A percentile compares a stretch with the other conserved stretches of the same genome.
Conservation (phyloP, 2,888 invertebrate species). For the Xestobium rufovillosum region DNA sequence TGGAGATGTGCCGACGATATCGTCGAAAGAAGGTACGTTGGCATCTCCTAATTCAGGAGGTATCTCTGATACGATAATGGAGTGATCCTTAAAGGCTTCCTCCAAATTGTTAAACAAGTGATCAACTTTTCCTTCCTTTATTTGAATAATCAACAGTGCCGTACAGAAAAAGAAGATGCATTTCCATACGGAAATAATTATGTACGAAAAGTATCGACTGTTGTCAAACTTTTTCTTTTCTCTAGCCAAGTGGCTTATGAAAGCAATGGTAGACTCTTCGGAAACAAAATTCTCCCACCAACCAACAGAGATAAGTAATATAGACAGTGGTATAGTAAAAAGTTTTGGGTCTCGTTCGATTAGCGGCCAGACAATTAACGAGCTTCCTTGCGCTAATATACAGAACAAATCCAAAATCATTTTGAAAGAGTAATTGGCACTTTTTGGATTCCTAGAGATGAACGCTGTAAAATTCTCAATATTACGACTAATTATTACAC, state of each 20-base stretch:
- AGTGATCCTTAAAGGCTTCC: constrained; percentile 47
- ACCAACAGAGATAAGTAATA: constrained; percentile 62
- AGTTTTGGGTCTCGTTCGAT: constrained; percentile 45
- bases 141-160: constrained; percentile 49
- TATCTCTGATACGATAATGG: constrained; percentile 50
- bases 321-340: constrained; percentile 58
- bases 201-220: constrained; percentile 63
- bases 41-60: constrained; percentile 40
- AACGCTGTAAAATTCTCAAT: constrained; percentile 48
- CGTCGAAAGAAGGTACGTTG: constrained; percentile 41
- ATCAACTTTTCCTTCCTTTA: constrained; percentile 43
- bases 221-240: constrained; percentile 33
- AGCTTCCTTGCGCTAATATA: constrained; percentile 56
- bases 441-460: constrained; percentile 50
- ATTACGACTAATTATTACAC: constrained; percentile 6
- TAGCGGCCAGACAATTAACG: constrained; percentile 63
- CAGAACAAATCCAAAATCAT: constrained; percentile 53
- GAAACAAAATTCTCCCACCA: constrained; percentile 82
- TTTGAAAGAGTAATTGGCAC: constrained; percentile 30
- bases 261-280: constrained; percentile 32
- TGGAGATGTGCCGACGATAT: constrained; percentile 35
- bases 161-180: constrained; percentile 61
- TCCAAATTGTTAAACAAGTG: constrained; percentile 46
- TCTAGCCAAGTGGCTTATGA: constrained; percentile 31
- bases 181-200: constrained; percentile 69